Base-by-base conservation (phyloP, 2,888 invertebrate genomes). In the Leucania comma region DNA sequence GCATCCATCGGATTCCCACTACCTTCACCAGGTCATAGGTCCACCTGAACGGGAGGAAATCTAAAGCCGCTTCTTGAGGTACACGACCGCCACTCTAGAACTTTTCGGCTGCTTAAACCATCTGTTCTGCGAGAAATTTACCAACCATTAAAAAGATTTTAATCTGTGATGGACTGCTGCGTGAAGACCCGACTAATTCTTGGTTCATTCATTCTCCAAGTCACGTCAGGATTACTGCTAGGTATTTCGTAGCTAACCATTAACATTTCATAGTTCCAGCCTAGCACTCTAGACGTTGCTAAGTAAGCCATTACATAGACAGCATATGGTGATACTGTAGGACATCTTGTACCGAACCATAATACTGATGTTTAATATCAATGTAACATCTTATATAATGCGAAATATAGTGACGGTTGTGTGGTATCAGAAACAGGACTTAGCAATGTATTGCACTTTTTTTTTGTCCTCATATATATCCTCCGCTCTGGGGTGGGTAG, bases 261-360 rank as follows among this genome's bases (percentile, higher is more conserved):
- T 72, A 60, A 46, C 4, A 61, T 51, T 77, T 70, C 56, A 60
- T 60, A 32, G 60, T 60, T 64, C 57, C 48, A 32, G 60, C 64
- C 46, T 26, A 77, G 54, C n/a, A 63, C 58, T 63, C 14, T 6
- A 50, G 29, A 56, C 35, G 42, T 26, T 12, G 38, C 22, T 59
- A 59, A 68, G 70, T 59, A 50, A 50, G 8, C 42, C 8, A 17
- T 17, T n/a, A 29, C 51, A 38, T 51, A 70, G 60, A 50, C 50
- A 63, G 38, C 24, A 63, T 38, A 57, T 57, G 24, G 12, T 9
- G 17, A 51, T 54, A 56, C 59, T 76, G 50, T 12, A 42, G 26
- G 22, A 26, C 1, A 10, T 35, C 10, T 32, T 46, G 22, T 51
- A 22, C 51, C 29, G 14, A 53, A 22, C 10, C 22, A 42, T 42